Evolutionary conservation across 2,113 vertebrate genomes (phyloP).

Genomic region (Caracal caracal): DNA sequence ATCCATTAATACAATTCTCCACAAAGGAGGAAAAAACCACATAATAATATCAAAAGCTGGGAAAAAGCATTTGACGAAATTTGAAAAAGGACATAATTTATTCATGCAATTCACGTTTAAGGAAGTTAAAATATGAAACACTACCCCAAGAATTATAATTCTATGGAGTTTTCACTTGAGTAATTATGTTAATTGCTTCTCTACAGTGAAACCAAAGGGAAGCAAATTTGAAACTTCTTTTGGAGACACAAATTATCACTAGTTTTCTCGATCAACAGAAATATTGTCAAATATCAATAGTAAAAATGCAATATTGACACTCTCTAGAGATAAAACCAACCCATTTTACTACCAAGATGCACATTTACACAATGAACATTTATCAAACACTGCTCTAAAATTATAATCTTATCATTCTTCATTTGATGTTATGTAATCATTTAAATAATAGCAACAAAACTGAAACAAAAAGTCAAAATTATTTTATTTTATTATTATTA

Average conservation of each 20-base stretch:
- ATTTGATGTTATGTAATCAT: background rate
- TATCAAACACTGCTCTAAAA: background rate
- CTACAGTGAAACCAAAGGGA: background rate
- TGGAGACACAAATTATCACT: background rate
- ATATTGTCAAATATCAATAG: background rate
- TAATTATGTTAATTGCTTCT: background rate
- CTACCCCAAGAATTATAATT: slow-evolving; percentile 5
- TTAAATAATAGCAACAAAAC: background rate
- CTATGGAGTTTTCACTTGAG: background rate
- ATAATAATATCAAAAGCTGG: background rate
- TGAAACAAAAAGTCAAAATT: background rate
- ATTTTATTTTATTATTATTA: background rate
- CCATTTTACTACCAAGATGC: background rate
- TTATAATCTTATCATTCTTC: background rate
- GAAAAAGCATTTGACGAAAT: background rate
- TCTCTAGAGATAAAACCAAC: background rate
- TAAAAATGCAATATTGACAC: background rate
- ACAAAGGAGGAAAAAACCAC: background rate
- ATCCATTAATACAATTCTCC: background rate
- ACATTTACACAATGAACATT: background rate
- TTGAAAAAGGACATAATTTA: background rate
- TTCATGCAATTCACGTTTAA: slow-evolving; percentile 3
- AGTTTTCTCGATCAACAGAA: background rate
- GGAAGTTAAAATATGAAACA: background rate
- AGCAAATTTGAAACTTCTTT: slow-evolving; percentile 35